Evolutionary conservation across 2,113 vertebrate species (phyloP).

Genomic region (Acinonyx jubatus): DNA sequence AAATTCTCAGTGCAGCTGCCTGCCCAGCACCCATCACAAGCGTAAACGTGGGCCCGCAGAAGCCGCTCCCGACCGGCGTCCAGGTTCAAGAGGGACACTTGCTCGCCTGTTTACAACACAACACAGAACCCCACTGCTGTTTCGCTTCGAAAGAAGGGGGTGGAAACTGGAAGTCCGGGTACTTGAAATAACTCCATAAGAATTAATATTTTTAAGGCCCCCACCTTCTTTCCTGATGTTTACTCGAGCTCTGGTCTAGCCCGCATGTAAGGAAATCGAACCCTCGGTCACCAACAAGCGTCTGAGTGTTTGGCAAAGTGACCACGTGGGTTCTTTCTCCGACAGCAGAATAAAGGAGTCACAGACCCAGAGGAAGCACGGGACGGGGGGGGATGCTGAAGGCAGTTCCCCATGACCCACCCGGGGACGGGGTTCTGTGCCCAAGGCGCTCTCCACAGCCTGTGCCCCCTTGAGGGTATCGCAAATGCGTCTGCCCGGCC

Average conservation of each 20-base stretch:
- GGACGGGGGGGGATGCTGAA: too few relatives aligned
- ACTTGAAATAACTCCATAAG: background rate
- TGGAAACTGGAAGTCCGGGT: background rate
- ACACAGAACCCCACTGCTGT: slow-evolving; percentile 3
- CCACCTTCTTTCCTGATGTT: slow-evolving; percentile 35
- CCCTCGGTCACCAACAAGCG: slow-evolving; percentile 59
- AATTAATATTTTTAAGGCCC: background rate
- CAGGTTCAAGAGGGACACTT: background rate
- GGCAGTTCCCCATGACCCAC: fast-evolving
- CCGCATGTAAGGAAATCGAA: slow-evolving; percentile 62
- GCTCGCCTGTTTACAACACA: slow-evolving; percentile 67
- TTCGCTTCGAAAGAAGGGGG: background rate
- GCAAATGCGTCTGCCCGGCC: background rate
- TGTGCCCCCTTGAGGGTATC: fast-evolving
- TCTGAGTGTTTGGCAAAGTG: background rate
- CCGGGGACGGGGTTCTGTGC: background rate
- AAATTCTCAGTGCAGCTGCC: slow-evolving; percentile 60
- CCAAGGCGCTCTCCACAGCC: fast-evolving
- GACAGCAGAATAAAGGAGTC: background rate
- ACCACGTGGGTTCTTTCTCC: background rate
- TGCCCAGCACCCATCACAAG: slow-evolving; percentile 60
- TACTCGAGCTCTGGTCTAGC: slow-evolving; percentile 47
- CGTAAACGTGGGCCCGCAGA: background rate
- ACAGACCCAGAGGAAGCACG: background rate
- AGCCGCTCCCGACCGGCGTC: background rate